Evolutionary conservation across 2,113 vertebrate genomes (phyloP), one percentile per base, ranked within the genome.

Genomic region (Bucco capensis): DNA sequence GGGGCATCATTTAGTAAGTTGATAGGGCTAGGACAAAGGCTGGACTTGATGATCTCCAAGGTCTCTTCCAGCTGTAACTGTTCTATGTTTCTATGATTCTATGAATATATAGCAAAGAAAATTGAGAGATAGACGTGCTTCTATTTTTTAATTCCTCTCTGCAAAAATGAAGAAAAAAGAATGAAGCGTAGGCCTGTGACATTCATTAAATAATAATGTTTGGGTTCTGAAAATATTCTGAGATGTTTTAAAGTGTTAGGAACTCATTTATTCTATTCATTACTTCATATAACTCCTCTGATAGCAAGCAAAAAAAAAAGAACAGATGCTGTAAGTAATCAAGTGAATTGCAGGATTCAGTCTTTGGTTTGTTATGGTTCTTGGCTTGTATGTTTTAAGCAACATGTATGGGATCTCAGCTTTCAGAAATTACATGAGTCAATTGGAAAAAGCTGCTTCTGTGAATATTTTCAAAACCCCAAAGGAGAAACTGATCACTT

Each of bases 191-290:
- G 53, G 40, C 62, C 14, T 56, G 38, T 77, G 60, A 24, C 31
- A 89, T 72, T 92, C 49, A 58, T 79, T 79, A 91, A 77, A 72
- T 54, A 5, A 11, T 86, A 84, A 77, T 3, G 17, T 57, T 49
- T 78, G 46, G 33, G 28, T 89, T 90, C 71, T 89, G 81, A 92
- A 91, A 87, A 87, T 91, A 91, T 74, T 86, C 40, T 54, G 33
- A 14, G 25, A 69, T 64, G 18, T 56, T 86, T 78, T 25, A 60
- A 86, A 88, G 21, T 60, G 57, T 44, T 70, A 64, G 46, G 40
- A 90, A 72, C 66, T 83, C 53, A 88, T 88, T 92, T 90, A 72
- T 71, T 13, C 44, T 84, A 57, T 94, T 94, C 53, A 75, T 82
- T 93, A n/a, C 15, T 92, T 86, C 49, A 33, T 53, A 28, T 73